Percentiles rank a stretch among this genome's conserved stretches.
Evolutionary conservation across 2,797 vertebrate genomes (phyloP).

Genomic region (Distichodus sexfasciatus): DNA sequence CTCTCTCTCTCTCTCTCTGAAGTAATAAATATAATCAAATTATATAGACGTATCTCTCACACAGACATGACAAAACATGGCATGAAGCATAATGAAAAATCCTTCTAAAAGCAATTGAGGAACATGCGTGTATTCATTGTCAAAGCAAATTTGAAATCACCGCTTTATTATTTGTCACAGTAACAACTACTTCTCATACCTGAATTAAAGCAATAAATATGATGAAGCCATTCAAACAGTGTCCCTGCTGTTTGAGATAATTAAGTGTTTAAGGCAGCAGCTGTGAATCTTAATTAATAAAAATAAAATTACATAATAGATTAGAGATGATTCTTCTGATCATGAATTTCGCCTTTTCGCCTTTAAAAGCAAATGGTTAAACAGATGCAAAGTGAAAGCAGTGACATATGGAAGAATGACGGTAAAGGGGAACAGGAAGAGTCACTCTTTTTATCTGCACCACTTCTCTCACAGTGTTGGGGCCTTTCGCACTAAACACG

Average conservation of each 20-base stretch:
- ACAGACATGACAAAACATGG: not conserved
- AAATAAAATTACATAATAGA: no score
- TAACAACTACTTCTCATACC: no score
- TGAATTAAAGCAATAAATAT: not conserved
- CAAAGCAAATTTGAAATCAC: no score
- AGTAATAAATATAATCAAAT: not conserved
- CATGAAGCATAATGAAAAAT: not conserved
- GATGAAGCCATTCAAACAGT: not conserved
- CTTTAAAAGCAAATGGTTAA: no score
- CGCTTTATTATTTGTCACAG: no score
- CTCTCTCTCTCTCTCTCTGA: constrained; percentile 44
- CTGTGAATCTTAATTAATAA: not conserved
- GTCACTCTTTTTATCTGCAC: constrained; percentile 58
- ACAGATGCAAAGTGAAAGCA: no score
- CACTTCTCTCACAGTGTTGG: constrained; percentile 69
- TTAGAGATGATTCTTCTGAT: no score
- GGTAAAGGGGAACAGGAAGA: constrained; percentile 23
- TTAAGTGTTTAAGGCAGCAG: not conserved
- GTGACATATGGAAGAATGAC: no score
- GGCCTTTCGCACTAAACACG: constrained; percentile 69
- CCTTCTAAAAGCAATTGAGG: no score
- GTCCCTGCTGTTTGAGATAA: no score
- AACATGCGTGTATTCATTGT: not conserved
- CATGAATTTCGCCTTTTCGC: no score
- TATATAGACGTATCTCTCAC: not conserved